Conservation (phyloP, 2,888 invertebrate species). For the Elegia similella region DNA sequence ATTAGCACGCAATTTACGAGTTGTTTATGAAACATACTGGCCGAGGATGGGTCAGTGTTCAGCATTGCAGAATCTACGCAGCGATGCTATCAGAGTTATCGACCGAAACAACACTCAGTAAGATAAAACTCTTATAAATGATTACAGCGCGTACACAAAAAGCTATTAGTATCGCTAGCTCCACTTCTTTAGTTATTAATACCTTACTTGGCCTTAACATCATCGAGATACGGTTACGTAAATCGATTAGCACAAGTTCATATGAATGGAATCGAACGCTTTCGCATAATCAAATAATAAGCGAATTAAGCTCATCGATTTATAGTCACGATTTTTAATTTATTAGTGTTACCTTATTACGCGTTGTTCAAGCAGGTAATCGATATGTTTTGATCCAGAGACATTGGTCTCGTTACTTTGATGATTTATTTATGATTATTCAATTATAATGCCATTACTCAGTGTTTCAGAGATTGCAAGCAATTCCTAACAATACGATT, state of each 20-base stretch:
- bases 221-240: slow-evolving; percentile 44
- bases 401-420: slow-evolving; percentile 4
- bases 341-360: slow-evolving; percentile 22
- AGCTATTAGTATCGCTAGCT: slow-evolving; percentile 62
- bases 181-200: slow-evolving; percentile 42
- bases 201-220: slow-evolving; percentile 46
- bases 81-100: slow-evolving; percentile 66
- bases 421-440: slow-evolving; percentile 10
- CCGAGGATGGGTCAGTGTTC: background rate
- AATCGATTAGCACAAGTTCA: slow-evolving; percentile 39
- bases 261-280: slow-evolving; percentile 49
- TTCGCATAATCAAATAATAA: slow-evolving; percentile 32
- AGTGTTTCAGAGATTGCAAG: background rate
- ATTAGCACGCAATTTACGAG: background rate
- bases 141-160: slow-evolving; percentile 28
- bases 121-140: slow-evolving; percentile 30
- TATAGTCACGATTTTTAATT: slow-evolving; percentile 25
- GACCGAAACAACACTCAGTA: slow-evolving; percentile 53
- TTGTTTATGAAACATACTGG: background rate
- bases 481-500: background rate
- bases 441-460: background rate
- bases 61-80: slow-evolving; percentile 23
- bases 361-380: background rate
- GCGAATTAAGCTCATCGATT: slow-evolving; percentile 21
- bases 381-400: slow-evolving; percentile 10